Evolutionary conservation across 64 coral and sea anemone genomes (phyloP).

Genomic region (Catalaphyllia jardinei): DNA sequence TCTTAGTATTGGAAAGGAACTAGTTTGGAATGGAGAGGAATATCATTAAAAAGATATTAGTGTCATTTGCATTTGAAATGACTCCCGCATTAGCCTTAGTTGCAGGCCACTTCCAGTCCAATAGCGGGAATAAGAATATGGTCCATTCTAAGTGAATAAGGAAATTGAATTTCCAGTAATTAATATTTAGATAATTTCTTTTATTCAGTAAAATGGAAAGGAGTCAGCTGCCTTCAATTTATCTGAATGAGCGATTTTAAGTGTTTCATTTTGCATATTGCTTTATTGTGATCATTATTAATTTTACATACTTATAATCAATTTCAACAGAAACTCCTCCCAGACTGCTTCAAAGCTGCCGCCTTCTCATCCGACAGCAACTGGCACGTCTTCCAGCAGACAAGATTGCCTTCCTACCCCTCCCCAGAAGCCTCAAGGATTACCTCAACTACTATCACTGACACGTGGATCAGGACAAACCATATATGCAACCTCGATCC

Average conservation of each 20-base stretch:
- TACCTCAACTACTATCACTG: constrained; percentile 54
- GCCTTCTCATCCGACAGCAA: constrained; percentile 37
- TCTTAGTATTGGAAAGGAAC: too few relatives aligned
- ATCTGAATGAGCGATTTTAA: neutral
- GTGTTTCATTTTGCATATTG: neutral
- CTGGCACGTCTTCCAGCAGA: neutral
- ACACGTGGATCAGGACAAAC: neutral
- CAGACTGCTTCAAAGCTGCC: constrained; percentile 51
- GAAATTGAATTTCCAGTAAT: too few relatives aligned
- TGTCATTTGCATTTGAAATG: too few relatives aligned
- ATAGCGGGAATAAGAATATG: too few relatives aligned
- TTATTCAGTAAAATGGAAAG: too few relatives aligned
- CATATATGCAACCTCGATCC: neutral
- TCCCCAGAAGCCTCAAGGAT: constrained; percentile 53
- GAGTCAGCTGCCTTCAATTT: too few relatives aligned
- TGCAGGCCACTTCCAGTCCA: too few relatives aligned
- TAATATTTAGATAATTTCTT: too few relatives aligned
- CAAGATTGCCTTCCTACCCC: constrained; percentile 49
- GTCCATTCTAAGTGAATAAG: too few relatives aligned
- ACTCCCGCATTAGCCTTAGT: too few relatives aligned
- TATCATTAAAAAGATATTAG: too few relatives aligned
- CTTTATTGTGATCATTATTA: neutral
- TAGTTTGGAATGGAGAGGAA: too few relatives aligned
- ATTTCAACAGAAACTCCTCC: constrained; percentile 45
- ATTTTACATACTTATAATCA: neutral